phyloP scores from a whole-genome alignment of 92 coral and sea anemone species.

The Scolanthus callimorphus region DNA sequence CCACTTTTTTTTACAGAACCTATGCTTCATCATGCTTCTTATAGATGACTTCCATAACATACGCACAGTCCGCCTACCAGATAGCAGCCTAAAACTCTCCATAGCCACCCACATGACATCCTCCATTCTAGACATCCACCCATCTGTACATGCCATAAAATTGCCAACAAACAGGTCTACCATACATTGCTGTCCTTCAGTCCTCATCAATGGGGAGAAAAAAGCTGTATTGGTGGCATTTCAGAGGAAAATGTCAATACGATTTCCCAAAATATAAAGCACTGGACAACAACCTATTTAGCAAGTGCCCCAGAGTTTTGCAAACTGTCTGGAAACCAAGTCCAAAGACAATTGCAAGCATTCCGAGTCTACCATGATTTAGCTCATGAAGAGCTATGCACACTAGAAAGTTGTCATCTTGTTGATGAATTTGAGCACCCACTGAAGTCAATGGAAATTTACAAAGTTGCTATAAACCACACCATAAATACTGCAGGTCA shows the following conservation, averaged over 20 bases:
- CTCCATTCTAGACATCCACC: too few relatives aligned
- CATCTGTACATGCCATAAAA: conserved; percentile 14
- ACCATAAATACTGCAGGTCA: conserved; percentile 6
- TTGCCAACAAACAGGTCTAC: neutral
- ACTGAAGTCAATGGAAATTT: conserved; percentile 38
- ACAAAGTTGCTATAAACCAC: conserved; percentile 23
- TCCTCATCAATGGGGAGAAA: neutral
- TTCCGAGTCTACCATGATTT: too few relatives aligned
- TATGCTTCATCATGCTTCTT: neutral
- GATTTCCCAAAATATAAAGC: neutral
- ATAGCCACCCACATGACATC: conserved; percentile 55
- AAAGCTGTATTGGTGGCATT: conserved; percentile 15
- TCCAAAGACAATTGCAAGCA: too few relatives aligned
- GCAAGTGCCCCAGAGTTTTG: too few relatives aligned
- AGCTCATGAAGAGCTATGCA: conserved; percentile 19
- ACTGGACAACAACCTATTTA: too few relatives aligned
- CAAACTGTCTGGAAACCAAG: too few relatives aligned
- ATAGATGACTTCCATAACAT: conserved; percentile 48
- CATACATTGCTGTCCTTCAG: neutral
- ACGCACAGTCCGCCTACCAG: conserved; percentile 41
- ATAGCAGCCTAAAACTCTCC: conserved; percentile 37
- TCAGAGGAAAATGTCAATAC: neutral
- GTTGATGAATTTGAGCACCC: too few relatives aligned
- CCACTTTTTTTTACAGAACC: conserved; percentile 7
- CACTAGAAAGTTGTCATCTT: neutral